phyloP scores from a whole-genome alignment of 1,140 invertebrate genomes.

The Vanessa atalanta region DNA sequence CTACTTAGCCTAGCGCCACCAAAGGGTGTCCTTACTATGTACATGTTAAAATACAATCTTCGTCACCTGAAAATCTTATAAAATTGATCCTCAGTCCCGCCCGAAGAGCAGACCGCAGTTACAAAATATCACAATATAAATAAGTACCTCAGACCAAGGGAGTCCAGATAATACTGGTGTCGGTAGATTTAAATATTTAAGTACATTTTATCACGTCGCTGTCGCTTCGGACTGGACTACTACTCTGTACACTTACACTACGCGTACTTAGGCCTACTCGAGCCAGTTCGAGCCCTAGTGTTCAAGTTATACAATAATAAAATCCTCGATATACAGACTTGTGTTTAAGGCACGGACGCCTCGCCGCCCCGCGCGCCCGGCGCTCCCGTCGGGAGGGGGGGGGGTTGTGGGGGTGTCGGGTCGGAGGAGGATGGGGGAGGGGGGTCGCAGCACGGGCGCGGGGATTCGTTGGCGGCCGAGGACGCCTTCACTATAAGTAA shows the following conservation, averaged over 20 bases:
- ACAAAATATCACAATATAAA: slow-evolving; percentile 43
- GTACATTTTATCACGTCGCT: slow-evolving; percentile 34
- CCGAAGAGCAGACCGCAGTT: slow-evolving; percentile 20
- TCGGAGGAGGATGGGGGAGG: not conserved
- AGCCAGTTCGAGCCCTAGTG: not conserved
- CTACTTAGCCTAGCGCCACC: slow-evolving; percentile 37
- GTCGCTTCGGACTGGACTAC: not conserved
- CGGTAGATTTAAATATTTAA: slow-evolving; percentile 31
- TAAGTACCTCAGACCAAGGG: not conserved
- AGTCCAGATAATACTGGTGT: slow-evolving; percentile 26
- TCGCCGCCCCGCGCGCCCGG: slow-evolving; percentile 43
- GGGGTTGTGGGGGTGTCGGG: too few species aligned
- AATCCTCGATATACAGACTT: slow-evolving; percentile 61
- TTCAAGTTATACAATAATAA: slow-evolving; percentile 16
- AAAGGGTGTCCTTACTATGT: slow-evolving; percentile 19
- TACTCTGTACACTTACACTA: slow-evolving; percentile 18
- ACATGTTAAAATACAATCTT: slow-evolving; percentile 22
- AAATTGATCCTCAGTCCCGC: slow-evolving; percentile 12
- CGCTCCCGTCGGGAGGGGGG: too few species aligned
- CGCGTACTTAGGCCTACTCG: slow-evolving; percentile 4
- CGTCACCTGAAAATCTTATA: slow-evolving; percentile 14
- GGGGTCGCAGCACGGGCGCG: slow-evolving; percentile 21
- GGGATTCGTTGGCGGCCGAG: slow-evolving; percentile 35
- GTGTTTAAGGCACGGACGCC: slow-evolving; percentile 57
- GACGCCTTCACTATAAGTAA: slow-evolving; percentile 66